Percentiles rank a stretch among this genome's conserved stretches.
Evolutionary conservation across 2,888 invertebrate genomes (phyloP).

Genomic region (Pollenia amentaria): DNA sequence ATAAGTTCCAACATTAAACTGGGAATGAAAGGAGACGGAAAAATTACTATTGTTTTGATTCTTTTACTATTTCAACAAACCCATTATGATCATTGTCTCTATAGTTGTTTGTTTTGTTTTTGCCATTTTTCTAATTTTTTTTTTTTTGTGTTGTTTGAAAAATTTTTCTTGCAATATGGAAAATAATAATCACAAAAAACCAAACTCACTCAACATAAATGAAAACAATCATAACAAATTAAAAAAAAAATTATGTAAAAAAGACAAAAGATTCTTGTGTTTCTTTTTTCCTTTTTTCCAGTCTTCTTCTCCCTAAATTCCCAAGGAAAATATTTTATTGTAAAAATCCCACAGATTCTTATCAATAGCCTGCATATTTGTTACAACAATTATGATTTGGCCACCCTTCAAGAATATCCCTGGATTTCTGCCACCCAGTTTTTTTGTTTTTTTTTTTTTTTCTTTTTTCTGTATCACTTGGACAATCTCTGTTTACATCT

Average conservation of each 20-base stretch:
- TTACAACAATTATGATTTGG: slow-evolving; percentile 52
- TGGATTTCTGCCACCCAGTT: slow-evolving; percentile 19
- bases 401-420: slow-evolving; percentile 29
- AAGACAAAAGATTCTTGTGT: slow-evolving; percentile 50
- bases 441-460: neutral
- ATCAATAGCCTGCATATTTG: slow-evolving; percentile 48
- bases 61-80: slow-evolving; percentile 54
- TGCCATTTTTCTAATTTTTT: neutral
- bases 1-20: slow-evolving; percentile 16
- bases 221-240: slow-evolving; percentile 68
- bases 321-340: slow-evolving; percentile 35
- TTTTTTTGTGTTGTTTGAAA: too few species aligned
- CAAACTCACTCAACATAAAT: slow-evolving; percentile 63
- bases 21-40: slow-evolving; percentile 9
- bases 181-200: slow-evolving; percentile 41
- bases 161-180: slow-evolving; percentile 13
- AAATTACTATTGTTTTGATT: slow-evolving; percentile 65
- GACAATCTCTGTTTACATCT: slow-evolving; percentile 17
- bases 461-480: slow-evolving; percentile 1
- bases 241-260: slow-evolving; percentile 23
- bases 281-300: slow-evolving; percentile 12
- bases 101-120: slow-evolving; percentile 15
- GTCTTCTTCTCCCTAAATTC: slow-evolving; percentile 20
- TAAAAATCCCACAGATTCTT: slow-evolving; percentile 32
- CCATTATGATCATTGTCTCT: slow-evolving; percentile 69